A percentile compares a stretch with the other conserved stretches of the same genome.
Evolutionary conservation across 2,888 invertebrate genomes (phyloP).

Genomic region (Platyscelio sp.): DNA sequence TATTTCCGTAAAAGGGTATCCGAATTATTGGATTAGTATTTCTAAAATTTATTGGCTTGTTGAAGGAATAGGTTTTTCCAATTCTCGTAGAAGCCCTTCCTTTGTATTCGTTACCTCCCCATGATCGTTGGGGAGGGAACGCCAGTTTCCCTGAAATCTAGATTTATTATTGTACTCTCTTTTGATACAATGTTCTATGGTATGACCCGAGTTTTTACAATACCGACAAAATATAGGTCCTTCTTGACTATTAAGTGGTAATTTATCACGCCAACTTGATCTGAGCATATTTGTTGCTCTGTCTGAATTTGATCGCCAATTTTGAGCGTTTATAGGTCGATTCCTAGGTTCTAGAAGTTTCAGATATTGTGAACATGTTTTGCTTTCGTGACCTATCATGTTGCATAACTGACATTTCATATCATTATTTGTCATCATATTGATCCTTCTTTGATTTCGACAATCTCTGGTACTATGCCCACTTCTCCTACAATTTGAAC

Average conservation of each 20-base stretch:
- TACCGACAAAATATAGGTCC: constrained; percentile 9
- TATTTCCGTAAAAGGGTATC: neutral
- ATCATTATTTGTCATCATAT: neutral
- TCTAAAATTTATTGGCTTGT: too few species aligned
- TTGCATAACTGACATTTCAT: neutral
- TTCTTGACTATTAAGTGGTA: too few species aligned
- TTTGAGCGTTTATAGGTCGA: neutral
- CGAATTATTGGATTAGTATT: too few species aligned
- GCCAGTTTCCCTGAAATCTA: constrained; percentile 31
- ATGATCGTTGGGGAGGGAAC: constrained; percentile 58
- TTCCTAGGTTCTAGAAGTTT: neutral
- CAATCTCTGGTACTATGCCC: neutral
- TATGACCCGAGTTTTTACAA: neutral
- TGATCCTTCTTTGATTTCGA: neutral
- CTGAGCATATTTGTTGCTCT: too few species aligned
- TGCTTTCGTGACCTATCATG: neutral
- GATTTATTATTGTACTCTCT: neutral
- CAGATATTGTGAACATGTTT: neutral
- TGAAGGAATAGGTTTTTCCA: too few species aligned
- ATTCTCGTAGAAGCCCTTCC: too few species aligned
- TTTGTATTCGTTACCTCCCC: neutral
- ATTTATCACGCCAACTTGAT: too few species aligned
- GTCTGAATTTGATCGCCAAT: too few species aligned
- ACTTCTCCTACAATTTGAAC: neutral
- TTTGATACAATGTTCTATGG: neutral